A percentile compares a stretch with the other conserved stretches of the same genome.
Evolutionary conservation across 2,888 invertebrate species (phyloP).

Genomic region (Meghimatium bilineatum): DNA sequence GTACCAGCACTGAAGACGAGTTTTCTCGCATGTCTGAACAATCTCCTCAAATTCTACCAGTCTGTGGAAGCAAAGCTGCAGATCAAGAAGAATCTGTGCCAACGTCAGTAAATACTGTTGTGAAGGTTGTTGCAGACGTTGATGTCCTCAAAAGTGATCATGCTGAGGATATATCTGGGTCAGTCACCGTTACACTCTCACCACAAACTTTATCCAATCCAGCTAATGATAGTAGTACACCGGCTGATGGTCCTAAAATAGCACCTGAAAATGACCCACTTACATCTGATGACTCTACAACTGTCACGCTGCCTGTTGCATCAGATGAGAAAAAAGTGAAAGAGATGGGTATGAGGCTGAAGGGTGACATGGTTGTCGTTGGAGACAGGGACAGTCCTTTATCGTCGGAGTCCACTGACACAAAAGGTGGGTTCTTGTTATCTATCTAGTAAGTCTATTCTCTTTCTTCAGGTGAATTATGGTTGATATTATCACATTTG

Average conservation of each 20-base stretch:
- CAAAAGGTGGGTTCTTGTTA: constrained; percentile 57
- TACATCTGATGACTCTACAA: neutral
- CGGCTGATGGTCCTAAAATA: neutral
- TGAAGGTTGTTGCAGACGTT: neutral
- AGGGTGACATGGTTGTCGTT: constrained; percentile 73
- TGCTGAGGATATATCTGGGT: neutral
- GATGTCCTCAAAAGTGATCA: neutral
- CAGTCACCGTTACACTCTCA: neutral
- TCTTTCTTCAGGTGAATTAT: neutral
- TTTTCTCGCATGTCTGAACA: neutral
- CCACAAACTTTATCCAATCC: neutral
- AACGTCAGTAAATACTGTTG: neutral
- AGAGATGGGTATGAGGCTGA: constrained; percentile 65
- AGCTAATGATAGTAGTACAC: neutral
- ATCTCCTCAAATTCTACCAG: neutral
- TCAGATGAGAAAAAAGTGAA: constrained; percentile 63
- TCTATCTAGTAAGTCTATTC: neutral
- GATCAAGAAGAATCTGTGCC: neutral
- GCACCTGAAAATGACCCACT: neutral
- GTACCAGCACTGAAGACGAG: neutral
- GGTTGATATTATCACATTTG: no score
- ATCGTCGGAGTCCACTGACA: constrained; percentile 64
- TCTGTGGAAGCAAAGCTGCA: neutral
- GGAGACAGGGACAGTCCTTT: constrained; percentile 67
- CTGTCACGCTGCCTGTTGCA: constrained; percentile 9